phyloP scores from a whole-genome alignment of 2,888 invertebrate genomes.

The Hydrotaea diabolus region DNA sequence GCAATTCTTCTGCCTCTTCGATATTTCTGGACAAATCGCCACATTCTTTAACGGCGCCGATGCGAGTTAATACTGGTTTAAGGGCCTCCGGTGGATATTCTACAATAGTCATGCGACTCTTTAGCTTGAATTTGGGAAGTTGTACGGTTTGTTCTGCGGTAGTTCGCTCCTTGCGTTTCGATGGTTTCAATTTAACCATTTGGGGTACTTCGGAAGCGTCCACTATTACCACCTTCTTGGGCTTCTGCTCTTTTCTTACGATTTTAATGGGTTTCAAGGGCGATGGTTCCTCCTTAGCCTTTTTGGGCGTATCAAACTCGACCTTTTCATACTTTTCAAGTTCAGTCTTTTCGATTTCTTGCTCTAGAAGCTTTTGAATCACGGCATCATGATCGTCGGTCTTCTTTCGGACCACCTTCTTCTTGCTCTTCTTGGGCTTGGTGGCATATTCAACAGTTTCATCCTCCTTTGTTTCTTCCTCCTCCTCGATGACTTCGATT shows the following conservation, averaged over 20 bases:
- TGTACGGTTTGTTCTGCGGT: constrained; percentile 83
- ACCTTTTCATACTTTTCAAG: constrained; percentile 81
- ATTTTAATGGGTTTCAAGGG: constrained; percentile 83
- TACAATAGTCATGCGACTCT: constrained; percentile 85
- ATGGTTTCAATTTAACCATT: constrained; percentile 84
- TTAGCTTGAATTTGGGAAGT: constrained; percentile 84
- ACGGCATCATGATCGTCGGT: constrained; percentile 78
- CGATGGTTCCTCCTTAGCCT: constrained; percentile 74
- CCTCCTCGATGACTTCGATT: constrained; percentile 74
- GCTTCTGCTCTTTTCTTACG: constrained; percentile 84
- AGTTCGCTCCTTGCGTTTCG: constrained; percentile 81
- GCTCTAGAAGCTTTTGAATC: constrained; percentile 77
- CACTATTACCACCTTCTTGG: constrained; percentile 84
- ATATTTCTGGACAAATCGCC: constrained; percentile 87
- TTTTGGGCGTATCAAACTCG: constrained; percentile 79
- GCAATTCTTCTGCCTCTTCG: constrained; percentile 86
- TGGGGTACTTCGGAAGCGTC: constrained; percentile 83
- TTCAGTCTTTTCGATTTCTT: constrained; percentile 80
- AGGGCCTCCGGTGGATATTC: constrained; percentile 85
- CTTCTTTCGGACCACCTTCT: constrained; percentile 77
- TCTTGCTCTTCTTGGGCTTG: constrained; percentile 76
- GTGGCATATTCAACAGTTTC: constrained; percentile 68
- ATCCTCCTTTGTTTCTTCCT: constrained; percentile 66
- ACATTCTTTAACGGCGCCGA: constrained; percentile 84
- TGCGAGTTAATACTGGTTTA: constrained; percentile 81